A percentile compares a stretch with the other conserved stretches of the same genome.
phyloP scores from a whole-genome alignment of 1,140 invertebrate genomes.

The Aphelenchoides fujianensis region DNA sequence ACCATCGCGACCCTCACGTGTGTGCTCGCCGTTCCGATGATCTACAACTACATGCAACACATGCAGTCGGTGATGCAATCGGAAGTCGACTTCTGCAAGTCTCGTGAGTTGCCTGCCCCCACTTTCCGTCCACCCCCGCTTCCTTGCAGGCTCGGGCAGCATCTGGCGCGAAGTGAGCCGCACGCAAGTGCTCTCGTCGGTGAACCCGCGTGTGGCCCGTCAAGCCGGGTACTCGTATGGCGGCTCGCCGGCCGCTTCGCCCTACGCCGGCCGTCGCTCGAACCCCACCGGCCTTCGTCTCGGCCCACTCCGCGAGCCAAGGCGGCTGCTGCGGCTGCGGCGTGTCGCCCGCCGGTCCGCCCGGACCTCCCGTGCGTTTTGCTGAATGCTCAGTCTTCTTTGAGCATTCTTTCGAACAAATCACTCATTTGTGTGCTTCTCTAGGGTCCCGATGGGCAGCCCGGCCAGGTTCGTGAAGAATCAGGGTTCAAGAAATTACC shows the following conservation, averaged over 20 bases:
- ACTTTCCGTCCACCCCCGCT: no score
- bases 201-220: slow-evolving; percentile 34
- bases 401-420: no score
- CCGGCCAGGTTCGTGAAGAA: no score
- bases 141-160: no score
- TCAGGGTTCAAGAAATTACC: no score
- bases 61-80: slow-evolving; percentile 41
- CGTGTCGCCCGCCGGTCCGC: slow-evolving; percentile 32
- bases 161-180: slow-evolving; percentile 49
- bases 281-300: not conserved
- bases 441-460: not conserved
- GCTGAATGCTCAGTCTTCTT: not conserved
- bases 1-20: slow-evolving; percentile 60
- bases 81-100: slow-evolving; percentile 49
- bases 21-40: slow-evolving; percentile 61
- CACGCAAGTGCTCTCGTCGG: slow-evolving; percentile 39
- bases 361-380: not conserved
- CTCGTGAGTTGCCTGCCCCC: no score
- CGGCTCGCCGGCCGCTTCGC: slow-evolving; percentile 10
- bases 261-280: not conserved
- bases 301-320: not conserved
- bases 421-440: not conserved
- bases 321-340: slow-evolving; percentile 47
- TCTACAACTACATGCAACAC: slow-evolving; percentile 59
- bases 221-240: slow-evolving; percentile 27